Base-by-base conservation (phyloP, 2,888 invertebrate genomes). In the Taphrorychus bicolor region DNA sequence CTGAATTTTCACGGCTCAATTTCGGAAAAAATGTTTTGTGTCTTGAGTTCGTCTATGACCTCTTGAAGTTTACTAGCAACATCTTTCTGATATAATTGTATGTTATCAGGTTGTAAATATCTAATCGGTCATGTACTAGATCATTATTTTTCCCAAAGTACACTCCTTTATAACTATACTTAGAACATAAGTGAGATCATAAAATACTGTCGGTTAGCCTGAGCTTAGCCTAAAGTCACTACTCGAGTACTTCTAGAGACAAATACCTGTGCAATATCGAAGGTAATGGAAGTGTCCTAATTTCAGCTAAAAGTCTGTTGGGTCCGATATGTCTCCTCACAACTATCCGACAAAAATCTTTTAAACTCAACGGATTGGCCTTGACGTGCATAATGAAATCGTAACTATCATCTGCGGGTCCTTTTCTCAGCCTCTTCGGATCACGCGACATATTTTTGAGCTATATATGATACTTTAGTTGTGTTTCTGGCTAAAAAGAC, bases 341-440 rank as follows among this genome's bases (percentile, higher is more conserved):
- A 73, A 79, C 81, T 67, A 88, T 85, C 73, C 89, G 84, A 79
- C 87, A 87, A 24, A 87, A 75, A 75, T 88, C 88, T 32, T 84
- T 78, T 51, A 89, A 79, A 65, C 79, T 82, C 42, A 86, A 79
- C 9, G 89, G 87, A 70, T 84, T 83, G 71, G 69, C 76, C 73
- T 75, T 81, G 3, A 75, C 73, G 5, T 71, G 45, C 18, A 75
- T 66, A 14, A 82, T 67, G 72, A 80, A 82, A 67, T 81, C 80
- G 70, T 78, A 80, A n/a, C 78, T 74, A 3, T 74, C 74, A 62
- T 81, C 81, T 3, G 77, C 73, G 3, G 72, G 71, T 56, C 77
- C 75, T 48, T 73, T 78, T 53, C 78, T 71, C 61, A 83, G 69
- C 16, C 77, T 76, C 70, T 80, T 75, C 22, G 83, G 73, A 66